Base-by-base conservation (phyloP, 1,140 invertebrate genomes). In the Cydia pomonella region DNA sequence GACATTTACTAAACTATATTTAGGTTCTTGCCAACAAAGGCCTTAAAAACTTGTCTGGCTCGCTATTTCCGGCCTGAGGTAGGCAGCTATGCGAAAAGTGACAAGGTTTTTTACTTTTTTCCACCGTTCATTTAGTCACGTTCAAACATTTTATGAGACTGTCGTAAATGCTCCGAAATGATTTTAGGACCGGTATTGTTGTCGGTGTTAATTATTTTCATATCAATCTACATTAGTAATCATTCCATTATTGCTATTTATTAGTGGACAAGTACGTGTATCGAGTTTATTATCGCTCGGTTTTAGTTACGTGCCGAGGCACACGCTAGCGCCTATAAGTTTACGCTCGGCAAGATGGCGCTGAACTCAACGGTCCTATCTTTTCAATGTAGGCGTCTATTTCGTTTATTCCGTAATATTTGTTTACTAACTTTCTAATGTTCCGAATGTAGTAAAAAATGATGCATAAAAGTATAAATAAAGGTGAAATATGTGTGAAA, bases 291-390 rank as follows among this genome's bases (percentile, higher is more conserved):
- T 59, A 59, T 23, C 10, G 18, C 9, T 23, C 7, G 21, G 21
- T 10, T 9, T 23, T 50, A 50, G 16, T 50, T n/a, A n/a, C n/a
- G 63, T 18, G 29, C 23, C 3, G 27, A 10, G 64, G 3, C 1
- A 3, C 23, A 18, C 29, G 64, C 16, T 33, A 69, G 29, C 64
- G 64, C 64, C 64, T 69, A 69, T 38, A 9, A 18, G 10, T 69
- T 69, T 69, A 69, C 64, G 29, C n/a, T 69, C 18, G 64, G 64
- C 64, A 69, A 69, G 64, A 69, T 16, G 29, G 16, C 29, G 18
- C 33, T n/a, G 2, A 16, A n/a, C 64, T 41, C 29, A 27, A 10
- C 18, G 33, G 2, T 38, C 64, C 64, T 69, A 27, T 33, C 16
- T 38, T 33, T 69, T 33, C 5, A 33, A 1, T 2, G 64, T 69